Evolutionary conservation across 2,888 invertebrate genomes (phyloP).

Genomic region (Orthosia gracilis): DNA sequence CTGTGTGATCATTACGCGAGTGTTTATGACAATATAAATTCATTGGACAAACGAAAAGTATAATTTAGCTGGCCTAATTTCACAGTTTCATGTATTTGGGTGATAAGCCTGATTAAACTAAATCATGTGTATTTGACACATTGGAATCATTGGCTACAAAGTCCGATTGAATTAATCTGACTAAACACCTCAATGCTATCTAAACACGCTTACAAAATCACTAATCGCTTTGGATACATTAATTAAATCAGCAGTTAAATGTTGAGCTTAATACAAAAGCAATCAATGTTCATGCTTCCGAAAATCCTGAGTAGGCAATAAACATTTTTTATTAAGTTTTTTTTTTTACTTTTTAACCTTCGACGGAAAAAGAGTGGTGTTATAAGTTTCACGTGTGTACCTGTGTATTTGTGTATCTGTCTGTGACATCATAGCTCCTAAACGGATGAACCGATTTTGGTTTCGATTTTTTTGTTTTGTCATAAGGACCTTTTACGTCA

Average conservation of each 20-base stretch:
- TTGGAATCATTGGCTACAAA: background rate
- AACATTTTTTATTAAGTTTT: background rate
- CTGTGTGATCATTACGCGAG: background rate
- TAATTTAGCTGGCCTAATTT: slow-evolving; percentile 2
- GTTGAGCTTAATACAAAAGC: background rate
- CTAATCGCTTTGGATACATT: background rate
- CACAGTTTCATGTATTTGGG: background rate
- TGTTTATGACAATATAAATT: background rate
- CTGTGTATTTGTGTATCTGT: too few species aligned
- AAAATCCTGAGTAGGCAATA: background rate
- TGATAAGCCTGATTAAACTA: background rate
- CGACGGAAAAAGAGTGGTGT: too few species aligned
- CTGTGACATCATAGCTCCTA: too few species aligned
- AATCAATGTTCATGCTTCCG: background rate
- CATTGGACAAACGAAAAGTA: background rate
- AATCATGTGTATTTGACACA: background rate
- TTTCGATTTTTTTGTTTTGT: too few species aligned
- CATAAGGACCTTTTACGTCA: too few species aligned
- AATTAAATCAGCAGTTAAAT: background rate
- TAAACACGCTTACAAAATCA: background rate
- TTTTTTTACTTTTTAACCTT: too few species aligned
- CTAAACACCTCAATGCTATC: background rate
- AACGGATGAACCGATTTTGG: too few species aligned
- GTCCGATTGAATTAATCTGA: slow-evolving; percentile 5
- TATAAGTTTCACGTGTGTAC: too few species aligned